Evolutionary conservation across 2,888 invertebrate species (phyloP), one percentile per base, ranked within the genome.

Genomic region (Drosophila mimica): DNA sequence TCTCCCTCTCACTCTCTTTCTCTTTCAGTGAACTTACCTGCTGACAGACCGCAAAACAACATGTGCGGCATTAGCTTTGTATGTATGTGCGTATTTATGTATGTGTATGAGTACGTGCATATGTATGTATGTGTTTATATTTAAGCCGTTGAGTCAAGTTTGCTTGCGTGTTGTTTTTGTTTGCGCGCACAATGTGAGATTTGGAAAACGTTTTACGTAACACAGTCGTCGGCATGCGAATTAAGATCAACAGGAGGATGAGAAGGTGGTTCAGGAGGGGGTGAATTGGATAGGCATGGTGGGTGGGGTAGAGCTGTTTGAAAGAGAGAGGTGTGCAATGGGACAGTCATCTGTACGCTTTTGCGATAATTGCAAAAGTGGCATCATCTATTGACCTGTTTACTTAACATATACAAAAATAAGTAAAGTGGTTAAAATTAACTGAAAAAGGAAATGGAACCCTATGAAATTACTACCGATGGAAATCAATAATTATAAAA

Each of bases 181-280:
- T 89, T 71, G 72, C 60, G 70, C 66, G 73, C 70, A 86, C 79
- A 64, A 80, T 77, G 70, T 70, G 70, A 65, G 82, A 89, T 82
- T 84, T 79, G 66, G 73, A 89, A 83, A 87, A 78, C 68, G 57
- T 76, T 46, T 81, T 87, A 83, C 82, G 88, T 84, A 83, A 81
- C 75, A 65, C 51, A 46, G 8, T 25, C 15, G 25, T 70, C 46
- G 68, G 58, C 59, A 66, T 83, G 76, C 43, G 62, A 46, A 46
- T 38, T 30, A 17, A 30, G 51, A 81, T 67, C 81, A 78, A 65
- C 64, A 65, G 60, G 56, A 63, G 52, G 46, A 49, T 0, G 20
- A 20, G 7, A 20, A 15, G 7, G 20, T 15, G 20, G 48, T n/a
- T 30, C 0, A 8, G 15, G 15, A 43, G 28, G 9, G 15, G 0